A percentile compares a stretch with the other conserved stretches of the same genome.
Conservation (phyloP, 2,113 vertebrate species). For the Calidris pygmaea region DNA sequence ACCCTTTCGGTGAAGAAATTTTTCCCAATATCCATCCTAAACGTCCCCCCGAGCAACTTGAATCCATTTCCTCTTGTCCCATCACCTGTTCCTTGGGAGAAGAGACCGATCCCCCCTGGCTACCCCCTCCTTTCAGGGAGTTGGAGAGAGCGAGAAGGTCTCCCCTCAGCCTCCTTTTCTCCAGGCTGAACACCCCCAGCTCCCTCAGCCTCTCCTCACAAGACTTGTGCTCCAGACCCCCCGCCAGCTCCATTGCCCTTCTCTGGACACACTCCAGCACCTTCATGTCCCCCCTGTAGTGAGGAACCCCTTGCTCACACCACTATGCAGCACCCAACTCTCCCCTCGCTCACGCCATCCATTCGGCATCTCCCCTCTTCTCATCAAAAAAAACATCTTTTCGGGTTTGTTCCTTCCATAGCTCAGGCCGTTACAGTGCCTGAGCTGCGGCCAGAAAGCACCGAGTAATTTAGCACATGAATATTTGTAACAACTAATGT, state of each 20-base stretch:
- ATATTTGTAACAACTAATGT: neutral
- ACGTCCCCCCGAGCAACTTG: neutral
- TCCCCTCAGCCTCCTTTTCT: neutral
- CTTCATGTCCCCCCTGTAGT: neutral
- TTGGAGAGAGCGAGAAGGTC: neutral
- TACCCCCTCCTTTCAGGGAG: neutral
- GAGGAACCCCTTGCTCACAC: neutral
- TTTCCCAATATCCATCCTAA: neutral
- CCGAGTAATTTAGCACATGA: neutral
- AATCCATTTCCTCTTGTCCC: neutral
- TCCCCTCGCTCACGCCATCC: neutral
- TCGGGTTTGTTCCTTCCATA: neutral
- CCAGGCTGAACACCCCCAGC: neutral
- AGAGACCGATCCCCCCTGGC: neutral
- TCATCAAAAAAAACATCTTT: neutral
- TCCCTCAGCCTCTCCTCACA: neutral
- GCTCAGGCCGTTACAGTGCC: neutral
- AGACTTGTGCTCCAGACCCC: neutral
- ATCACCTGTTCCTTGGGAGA: neutral
- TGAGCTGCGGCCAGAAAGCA: neutral
- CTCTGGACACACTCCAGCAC: neutral
- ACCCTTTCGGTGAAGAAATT: neutral
- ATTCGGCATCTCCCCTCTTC: neutral
- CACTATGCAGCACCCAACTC: neutral
- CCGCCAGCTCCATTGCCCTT: neutral